These are phyloP conservation scores for Hirundichthys speculiger DNA, from an alignment of 2,113 vertebrate species.

Conservation along the genomic window DNA sequence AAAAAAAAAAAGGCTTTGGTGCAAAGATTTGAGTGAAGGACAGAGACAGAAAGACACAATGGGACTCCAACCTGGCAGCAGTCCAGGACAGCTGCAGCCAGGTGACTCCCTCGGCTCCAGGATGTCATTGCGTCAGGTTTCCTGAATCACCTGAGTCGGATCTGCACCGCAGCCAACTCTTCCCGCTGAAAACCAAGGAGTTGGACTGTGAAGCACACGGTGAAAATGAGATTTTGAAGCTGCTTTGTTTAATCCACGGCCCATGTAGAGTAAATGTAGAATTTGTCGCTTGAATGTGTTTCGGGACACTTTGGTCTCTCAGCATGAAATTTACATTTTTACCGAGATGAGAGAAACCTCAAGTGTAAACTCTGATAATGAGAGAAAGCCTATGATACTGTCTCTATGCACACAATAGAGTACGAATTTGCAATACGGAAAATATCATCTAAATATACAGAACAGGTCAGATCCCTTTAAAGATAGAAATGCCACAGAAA, in stretches of 20 bases:
- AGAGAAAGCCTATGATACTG: no score
- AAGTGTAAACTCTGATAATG: background rate
- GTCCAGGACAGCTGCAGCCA: slow-evolving; percentile 2
- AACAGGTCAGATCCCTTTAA: slow-evolving; percentile 1
- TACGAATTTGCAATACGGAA: background rate
- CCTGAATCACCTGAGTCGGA: background rate
- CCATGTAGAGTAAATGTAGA: background rate
- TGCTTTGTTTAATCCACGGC: background rate
- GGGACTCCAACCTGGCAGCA: background rate
- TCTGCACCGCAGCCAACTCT: background rate
- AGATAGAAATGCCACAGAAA: no score
- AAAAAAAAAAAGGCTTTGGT: no score
- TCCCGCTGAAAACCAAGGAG: background rate
- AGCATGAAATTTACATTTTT: background rate
- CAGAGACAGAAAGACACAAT: slow-evolving; percentile 1
- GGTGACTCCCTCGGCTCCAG: background rate
- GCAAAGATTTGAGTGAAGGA: background rate
- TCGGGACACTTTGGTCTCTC: background rate
- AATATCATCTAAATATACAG: no score
- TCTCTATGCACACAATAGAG: background rate
- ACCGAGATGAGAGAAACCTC: background rate
- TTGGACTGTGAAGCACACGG: background rate
- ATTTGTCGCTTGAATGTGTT: background rate
- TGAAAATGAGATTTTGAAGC: background rate
- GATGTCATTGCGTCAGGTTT: background rate